Conservation (phyloP, 2,797 vertebrate species). For the Labroides dimidiatus region DNA sequence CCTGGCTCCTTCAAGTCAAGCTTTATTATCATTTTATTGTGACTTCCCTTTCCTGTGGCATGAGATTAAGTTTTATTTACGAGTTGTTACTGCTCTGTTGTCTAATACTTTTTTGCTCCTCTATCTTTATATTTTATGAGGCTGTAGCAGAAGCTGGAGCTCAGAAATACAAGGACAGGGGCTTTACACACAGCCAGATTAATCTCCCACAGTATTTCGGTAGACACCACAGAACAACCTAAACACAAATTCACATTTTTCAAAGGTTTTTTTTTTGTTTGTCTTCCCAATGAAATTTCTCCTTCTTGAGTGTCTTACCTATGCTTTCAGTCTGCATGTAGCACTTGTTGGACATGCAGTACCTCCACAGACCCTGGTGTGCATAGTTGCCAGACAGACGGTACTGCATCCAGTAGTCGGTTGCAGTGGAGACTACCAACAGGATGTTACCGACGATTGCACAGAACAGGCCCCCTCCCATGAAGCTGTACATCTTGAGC, state of each 20-base stretch:
- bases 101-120: no score
- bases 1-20: no score
- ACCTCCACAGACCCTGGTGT: conserved; percentile 93
- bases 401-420: conserved; percentile 95
- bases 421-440: conserved; percentile 89
- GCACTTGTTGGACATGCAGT: conserved; percentile 90
- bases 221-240: neutral
- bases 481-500: conserved; percentile 91
- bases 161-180: neutral
- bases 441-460: conserved; percentile 91
- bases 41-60: no score
- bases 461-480: conserved; percentile 92
- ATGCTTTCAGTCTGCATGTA: conserved; percentile 91
- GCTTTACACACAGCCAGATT: neutral
- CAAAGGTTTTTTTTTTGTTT: neutral
- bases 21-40: no score
- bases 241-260: neutral
- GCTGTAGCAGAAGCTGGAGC: neutral
- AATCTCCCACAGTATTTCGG: neutral
- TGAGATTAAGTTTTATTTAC: no score
- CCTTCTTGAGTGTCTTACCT: conserved; percentile 75
- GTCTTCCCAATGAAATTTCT: neutral
- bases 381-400: conserved; percentile 88
- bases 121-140: no score
- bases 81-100: no score